phyloP scores from a whole-genome alignment of 2,113 vertebrate genomes.

The Nesogale talazaci region DNA sequence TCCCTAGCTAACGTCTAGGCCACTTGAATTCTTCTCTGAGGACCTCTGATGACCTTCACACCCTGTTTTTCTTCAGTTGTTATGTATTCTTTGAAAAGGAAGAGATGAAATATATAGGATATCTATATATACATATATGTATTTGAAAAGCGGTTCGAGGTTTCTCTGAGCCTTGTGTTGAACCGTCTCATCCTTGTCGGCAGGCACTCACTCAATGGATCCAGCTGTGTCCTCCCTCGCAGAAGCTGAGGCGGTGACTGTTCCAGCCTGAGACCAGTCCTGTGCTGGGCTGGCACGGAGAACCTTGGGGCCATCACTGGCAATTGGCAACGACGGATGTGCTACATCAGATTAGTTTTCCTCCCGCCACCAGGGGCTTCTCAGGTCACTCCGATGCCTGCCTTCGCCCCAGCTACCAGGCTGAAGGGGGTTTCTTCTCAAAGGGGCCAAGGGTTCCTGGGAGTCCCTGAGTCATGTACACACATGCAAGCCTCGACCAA shows the following conservation, averaged over 20 bases:
- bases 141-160: not conserved
- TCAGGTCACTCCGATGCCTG: slow-evolving; percentile 23
- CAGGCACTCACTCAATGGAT: not conserved
- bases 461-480: not conserved
- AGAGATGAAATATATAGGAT: not conserved
- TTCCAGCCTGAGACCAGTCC: not conserved
- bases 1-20: not conserved
- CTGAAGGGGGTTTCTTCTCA: slow-evolving; percentile 18
- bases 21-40: not conserved
- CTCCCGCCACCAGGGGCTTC: not conserved
- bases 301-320: not conserved
- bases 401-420: not conserved
- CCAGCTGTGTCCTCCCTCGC: not conserved
- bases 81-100: not conserved
- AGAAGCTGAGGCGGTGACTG: not conserved
- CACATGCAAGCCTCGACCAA: not conserved
- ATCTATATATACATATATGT: no score
- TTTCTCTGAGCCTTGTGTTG: not conserved
- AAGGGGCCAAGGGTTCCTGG: not conserved
- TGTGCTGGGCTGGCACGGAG: not conserved
- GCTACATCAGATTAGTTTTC: slow-evolving; percentile 21
- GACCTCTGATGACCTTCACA: not conserved
- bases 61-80: not conserved
- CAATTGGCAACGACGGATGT: not conserved
- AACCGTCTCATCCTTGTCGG: not conserved